Percentiles rank a stretch among this genome's conserved stretches.
Conservation (phyloP, 2,113 vertebrate genomes). For the Zootoca vivipara region DNA sequence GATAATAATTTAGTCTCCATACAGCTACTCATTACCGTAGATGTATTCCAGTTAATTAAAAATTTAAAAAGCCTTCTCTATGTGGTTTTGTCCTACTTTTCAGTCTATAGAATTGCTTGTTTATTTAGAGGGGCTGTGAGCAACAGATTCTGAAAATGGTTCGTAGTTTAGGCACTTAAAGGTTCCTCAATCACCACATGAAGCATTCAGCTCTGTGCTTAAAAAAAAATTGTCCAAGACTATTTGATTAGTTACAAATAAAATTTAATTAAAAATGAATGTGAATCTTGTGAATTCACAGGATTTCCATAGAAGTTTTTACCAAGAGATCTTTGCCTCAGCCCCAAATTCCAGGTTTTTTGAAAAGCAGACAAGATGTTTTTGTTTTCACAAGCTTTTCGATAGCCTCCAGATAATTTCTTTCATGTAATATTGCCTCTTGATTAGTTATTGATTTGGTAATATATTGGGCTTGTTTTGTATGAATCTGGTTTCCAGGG, state of each 20-base stretch:
- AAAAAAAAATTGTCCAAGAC: not conserved
- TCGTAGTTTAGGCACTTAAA: conserved; percentile 53
- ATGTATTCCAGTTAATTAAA: conserved; percentile 57
- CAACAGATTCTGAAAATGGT: conserved; percentile 44
- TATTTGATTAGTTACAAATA: conserved; percentile 20
- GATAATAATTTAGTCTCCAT: conserved; percentile 62
- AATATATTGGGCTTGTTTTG: not conserved
- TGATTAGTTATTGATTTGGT: not conserved
- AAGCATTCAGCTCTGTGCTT: conserved; percentile 45
- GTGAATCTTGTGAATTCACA: not conserved
- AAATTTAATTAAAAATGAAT: not conserved
- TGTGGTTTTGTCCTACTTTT: conserved; percentile 61
- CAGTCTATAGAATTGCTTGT: conserved; percentile 56
- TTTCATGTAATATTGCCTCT: not conserved
- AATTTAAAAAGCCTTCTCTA: conserved; percentile 51
- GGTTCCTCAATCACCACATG: conserved; percentile 54
- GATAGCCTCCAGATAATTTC: not conserved
- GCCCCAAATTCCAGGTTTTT: not conserved
- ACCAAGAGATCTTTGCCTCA: not conserved
- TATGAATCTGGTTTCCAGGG: not conserved
- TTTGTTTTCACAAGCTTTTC: not conserved
- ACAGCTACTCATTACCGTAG: conserved; percentile 23
- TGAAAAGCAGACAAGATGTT: not conserved
- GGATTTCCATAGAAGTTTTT: not conserved
- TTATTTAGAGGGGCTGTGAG: conserved; percentile 47